Evolutionary conservation across 2,888 invertebrate species (phyloP), one percentile per base, ranked within the genome.

Genomic region (Tortrix viridana): DNA sequence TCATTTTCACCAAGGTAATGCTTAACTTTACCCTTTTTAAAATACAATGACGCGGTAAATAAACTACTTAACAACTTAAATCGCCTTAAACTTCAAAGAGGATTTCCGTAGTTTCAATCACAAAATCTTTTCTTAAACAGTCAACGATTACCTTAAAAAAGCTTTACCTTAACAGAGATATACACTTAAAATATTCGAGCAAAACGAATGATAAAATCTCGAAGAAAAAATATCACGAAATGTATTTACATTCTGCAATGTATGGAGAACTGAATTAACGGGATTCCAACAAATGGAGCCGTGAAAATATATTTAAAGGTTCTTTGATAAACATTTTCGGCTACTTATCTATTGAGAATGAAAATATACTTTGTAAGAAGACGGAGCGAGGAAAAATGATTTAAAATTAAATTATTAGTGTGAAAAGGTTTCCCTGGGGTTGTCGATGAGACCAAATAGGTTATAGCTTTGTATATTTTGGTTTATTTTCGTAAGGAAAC

Each of bases 301-400:
- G 37, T 18, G 19, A 48, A 20, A 52, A 50, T 62, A 46, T 50
- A 62, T 50, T 56, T 56, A 56, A 61, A 50, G 48, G 43, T 43
- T 61, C 55, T 32, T 53, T 53, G 53, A 47, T n/a, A 55, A 56
- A 62, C 56, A 56, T 62, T 50, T 62, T 50, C 38, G 22, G 61
- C 49, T 50, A 61, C 56, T 62, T 56, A 46, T 22, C 50, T 23
- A 50, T 62, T 62, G 56, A 53, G 18, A 41, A 62, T 56, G 38
- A 46, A 56, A 56, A 56, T 46, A 32, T 32, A 37, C 44, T 50
- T 56, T 50, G 50, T 18, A 5, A 22, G 61, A n/a, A 23, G 48
- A 44, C 1, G 32, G 23, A 48, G 22, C 38, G 18, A 48, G 12
- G 38, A 26, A 32, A 32, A 49, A 49, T 61, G 2, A 37, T 49